Evolutionary conservation across 2,888 invertebrate species (phyloP).

Genomic region (Baccha elongata): DNA sequence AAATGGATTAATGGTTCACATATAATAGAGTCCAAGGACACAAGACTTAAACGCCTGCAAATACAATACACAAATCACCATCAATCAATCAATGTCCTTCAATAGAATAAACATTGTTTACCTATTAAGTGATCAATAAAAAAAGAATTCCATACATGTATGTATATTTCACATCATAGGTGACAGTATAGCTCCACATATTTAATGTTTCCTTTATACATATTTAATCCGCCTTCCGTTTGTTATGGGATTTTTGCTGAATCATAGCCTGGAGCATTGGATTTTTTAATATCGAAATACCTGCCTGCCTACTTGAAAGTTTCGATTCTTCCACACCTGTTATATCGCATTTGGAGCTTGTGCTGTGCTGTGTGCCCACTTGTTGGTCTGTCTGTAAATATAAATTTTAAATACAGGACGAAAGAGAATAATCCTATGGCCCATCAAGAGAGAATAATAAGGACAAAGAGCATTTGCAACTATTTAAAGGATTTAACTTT

Average conservation of each 20-base stretch:
- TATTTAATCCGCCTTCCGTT: constrained; percentile 64
- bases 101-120: constrained; percentile 45
- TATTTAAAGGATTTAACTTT: constrained; percentile 65
- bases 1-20: constrained; percentile 23
- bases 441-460: constrained; percentile 11
- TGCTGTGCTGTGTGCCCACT: constrained; percentile 28
- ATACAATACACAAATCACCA: constrained; percentile 31
- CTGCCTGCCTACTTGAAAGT: background rate
- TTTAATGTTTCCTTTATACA: constrained; percentile 62
- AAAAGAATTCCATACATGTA: background rate
- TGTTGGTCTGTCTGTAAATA: constrained; percentile 56
- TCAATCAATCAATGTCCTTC: constrained; percentile 65
- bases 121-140: constrained; percentile 39
- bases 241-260: constrained; percentile 17
- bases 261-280: background rate
- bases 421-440: constrained; percentile 34
- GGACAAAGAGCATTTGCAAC: constrained; percentile 52
- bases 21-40: constrained; percentile 23
- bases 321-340: constrained; percentile 38
- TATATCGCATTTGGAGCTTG: constrained; percentile 25
- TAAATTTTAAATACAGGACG: constrained; percentile 51
- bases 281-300: constrained; percentile 4
- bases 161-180: constrained; percentile 21
- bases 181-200: constrained; percentile 50
- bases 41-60: constrained; percentile 24